A percentile compares a stretch with the other conserved stretches of the same genome.
Conservation (phyloP, 2,888 invertebrate species). For the Pogonocherus hispidulus region DNA sequence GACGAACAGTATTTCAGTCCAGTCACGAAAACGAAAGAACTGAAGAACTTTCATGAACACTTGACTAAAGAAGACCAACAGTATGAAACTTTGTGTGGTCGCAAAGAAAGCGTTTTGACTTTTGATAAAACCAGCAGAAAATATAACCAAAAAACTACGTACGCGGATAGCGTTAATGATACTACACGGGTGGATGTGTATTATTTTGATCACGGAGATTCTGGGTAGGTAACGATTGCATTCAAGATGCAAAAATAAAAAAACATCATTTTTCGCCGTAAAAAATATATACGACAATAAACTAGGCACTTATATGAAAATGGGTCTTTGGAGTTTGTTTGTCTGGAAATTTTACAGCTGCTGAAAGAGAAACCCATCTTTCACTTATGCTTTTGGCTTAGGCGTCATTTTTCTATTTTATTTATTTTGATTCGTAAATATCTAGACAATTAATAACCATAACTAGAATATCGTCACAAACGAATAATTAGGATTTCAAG, state of each 20-base stretch:
- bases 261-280: constrained; percentile 9
- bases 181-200: constrained; percentile 74
- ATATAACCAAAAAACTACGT: constrained; percentile 45
- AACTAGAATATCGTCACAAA: too few species aligned
- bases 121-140: constrained; percentile 26
- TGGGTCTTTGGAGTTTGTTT: too few species aligned
- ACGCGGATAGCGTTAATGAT: constrained; percentile 44
- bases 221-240: constrained; percentile 67
- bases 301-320: too few species aligned
- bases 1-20: neutral
- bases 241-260: constrained; percentile 14
- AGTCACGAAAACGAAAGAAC: constrained; percentile 55
- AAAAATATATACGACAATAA: too few species aligned
- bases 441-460: too few species aligned
- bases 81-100: neutral
- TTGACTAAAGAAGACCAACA: neutral
- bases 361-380: too few species aligned
- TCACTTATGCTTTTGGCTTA: too few species aligned
- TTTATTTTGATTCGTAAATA: too few species aligned
- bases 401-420: too few species aligned
- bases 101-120: neutral
- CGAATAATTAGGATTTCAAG: too few species aligned
- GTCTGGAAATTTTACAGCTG: too few species aligned
- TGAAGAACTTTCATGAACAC: constrained; percentile 34
- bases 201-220: constrained; percentile 79